phyloP scores from a whole-genome alignment of 2,113 vertebrate genomes.

The Saimiri boliviensis region DNA sequence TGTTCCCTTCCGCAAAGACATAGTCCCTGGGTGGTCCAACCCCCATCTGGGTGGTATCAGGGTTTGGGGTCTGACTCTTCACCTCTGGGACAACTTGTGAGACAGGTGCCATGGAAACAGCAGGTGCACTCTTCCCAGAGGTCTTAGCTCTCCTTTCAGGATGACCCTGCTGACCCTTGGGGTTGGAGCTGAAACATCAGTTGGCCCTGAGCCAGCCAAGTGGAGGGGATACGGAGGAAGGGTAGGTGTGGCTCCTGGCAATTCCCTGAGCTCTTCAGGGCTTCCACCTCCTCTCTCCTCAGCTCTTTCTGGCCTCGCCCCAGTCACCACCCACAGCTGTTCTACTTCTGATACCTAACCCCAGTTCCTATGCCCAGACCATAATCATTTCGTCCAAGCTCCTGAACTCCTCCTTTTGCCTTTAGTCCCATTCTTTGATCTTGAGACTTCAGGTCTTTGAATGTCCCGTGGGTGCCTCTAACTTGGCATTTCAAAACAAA shows the following conservation, averaged over 20 bases:
- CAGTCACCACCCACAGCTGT: neutral
- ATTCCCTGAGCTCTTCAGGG: neutral
- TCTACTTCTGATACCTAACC: neutral
- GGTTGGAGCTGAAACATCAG: neutral
- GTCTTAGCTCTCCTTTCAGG: neutral
- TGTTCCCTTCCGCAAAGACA: neutral
- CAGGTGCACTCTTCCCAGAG: neutral
- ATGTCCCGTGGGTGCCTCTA: neutral
- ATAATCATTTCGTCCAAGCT: neutral
- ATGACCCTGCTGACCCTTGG: neutral
- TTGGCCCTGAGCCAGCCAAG: neutral
- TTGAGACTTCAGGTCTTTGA: neutral
- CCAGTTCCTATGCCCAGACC: neutral
- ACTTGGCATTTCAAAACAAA: neutral
- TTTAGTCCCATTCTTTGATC: neutral
- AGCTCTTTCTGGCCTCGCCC: neutral
- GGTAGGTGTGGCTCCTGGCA: neutral
- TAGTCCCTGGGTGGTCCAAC: neutral
- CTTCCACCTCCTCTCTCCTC: neutral
- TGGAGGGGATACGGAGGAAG: neutral
- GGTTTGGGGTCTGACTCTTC: neutral
- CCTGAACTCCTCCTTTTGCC: neutral
- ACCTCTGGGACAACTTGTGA: neutral
- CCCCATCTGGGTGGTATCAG: neutral
- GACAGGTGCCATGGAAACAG: neutral